A percentile compares a stretch with the other conserved stretches of the same genome.
Evolutionary conservation across 2,888 invertebrate species (phyloP).

Genomic region (Lithophane leautieri): DNA sequence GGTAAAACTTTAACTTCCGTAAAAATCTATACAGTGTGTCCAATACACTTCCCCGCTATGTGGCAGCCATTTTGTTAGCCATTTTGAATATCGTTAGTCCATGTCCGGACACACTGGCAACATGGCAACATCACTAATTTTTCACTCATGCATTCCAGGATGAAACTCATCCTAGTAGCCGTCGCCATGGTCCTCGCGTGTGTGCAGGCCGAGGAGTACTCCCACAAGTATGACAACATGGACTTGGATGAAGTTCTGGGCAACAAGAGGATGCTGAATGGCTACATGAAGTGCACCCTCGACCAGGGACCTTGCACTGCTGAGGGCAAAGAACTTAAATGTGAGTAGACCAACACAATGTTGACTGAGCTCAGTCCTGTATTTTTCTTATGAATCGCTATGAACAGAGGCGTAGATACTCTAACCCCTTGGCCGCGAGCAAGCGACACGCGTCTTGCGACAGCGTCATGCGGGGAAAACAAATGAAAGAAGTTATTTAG

Average conservation of each 20-base stretch:
- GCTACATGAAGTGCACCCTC: conserved; percentile 93
- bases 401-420: background rate
- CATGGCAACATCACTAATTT: background rate
- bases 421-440: no score
- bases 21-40: no score
- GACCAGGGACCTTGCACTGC: conserved; percentile 92
- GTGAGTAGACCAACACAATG: conserved; percentile 83
- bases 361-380: no score
- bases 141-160: conserved; percentile 66
- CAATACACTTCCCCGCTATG: no score
- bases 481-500: no score
- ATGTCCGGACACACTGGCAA: no score
- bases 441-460: no score
- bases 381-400: background rate
- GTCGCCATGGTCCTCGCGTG: conserved; percentile 65
- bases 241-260: conserved; percentile 92
- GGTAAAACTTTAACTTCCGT: no score
- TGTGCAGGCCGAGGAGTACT: conserved; percentile 83
- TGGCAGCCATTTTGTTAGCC: no score
- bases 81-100: no score
- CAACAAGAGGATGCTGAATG: conserved; percentile 92
- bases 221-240: conserved; percentile 92
- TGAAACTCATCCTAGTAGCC: conserved; percentile 72
- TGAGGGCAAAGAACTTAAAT: conserved; percentile 93
- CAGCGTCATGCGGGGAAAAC: no score